phyloP scores from a whole-genome alignment of 2,888 invertebrate genomes.

The Callyntrura guangdongensis region DNA sequence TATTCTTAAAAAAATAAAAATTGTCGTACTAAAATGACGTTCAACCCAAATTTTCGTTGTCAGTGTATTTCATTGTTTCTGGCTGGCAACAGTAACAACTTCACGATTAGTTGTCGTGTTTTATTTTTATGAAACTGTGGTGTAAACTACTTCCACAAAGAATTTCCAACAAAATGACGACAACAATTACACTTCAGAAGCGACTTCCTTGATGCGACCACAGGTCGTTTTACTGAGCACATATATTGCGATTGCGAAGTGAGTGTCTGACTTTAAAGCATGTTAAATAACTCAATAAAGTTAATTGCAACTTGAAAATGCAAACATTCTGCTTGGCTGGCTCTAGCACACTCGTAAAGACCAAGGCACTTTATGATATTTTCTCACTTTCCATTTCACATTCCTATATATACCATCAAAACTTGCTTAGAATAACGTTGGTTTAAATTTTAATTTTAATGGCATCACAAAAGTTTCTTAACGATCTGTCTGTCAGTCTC shows the following conservation, averaged over 20 bases:
- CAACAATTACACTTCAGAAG: neutral
- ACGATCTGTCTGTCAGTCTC: constrained; percentile 43
- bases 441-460: constrained; percentile 28
- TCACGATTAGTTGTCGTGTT: neutral
- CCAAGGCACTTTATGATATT: constrained; percentile 8
- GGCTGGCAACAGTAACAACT: neutral
- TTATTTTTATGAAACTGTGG: neutral
- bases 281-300: constrained; percentile 2
- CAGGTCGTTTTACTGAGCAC: neutral
- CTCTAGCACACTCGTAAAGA: neutral
- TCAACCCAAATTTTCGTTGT: too few relatives aligned
- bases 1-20: too few relatives aligned
- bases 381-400: constrained; percentile 35
- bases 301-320: neutral
- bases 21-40: too few relatives aligned
- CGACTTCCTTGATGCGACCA: neutral
- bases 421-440: neutral
- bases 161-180: neutral
- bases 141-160: neutral
- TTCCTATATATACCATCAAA: neutral
- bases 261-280: constrained; percentile 12
- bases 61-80: too few relatives aligned
- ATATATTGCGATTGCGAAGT: neutral
- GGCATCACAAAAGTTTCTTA: constrained; percentile 51
- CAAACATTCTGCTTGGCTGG: neutral